Evolutionary conservation across 1,140 invertebrate species (phyloP).

Genomic region (Trachymyrmex septentrionalis): DNA sequence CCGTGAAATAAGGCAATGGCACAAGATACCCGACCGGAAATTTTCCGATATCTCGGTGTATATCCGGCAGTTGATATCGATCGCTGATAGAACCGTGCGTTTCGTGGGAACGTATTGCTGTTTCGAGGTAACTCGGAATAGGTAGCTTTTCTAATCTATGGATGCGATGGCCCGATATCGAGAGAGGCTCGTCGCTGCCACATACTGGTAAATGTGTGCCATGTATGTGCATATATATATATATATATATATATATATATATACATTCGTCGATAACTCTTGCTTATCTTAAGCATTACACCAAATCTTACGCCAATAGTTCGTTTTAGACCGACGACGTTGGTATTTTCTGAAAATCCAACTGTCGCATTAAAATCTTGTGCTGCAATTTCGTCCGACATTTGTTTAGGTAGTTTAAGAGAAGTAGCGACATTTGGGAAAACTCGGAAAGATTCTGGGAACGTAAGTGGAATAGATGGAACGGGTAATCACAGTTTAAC

Average conservation of each 20-base stretch:
- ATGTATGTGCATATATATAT: neutral
- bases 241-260: neutral
- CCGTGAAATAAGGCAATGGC: constrained; percentile 25
- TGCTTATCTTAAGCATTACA: constrained; percentile 59
- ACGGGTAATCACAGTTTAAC: neutral
- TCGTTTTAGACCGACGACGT: constrained; percentile 15
- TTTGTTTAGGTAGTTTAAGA: constrained; percentile 1
- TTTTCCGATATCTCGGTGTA: constrained; percentile 27
- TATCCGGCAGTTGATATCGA: constrained; percentile 26
- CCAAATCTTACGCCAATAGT: constrained; percentile 1
- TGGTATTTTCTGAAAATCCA: constrained; percentile 27
- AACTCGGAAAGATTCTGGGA: neutral
- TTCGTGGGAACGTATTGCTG: constrained; percentile 4
- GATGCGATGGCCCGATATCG: constrained; percentile 42
- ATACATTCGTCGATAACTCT: constrained; percentile 57
- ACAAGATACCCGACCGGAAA: constrained; percentile 1
- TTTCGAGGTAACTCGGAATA: constrained; percentile 46
- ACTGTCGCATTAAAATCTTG: constrained; percentile 22
- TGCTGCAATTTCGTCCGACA: neutral
- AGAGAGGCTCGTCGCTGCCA: constrained; percentile 43
- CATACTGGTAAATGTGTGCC: neutral
- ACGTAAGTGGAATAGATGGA: neutral
- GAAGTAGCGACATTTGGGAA: neutral
- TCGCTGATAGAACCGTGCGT: neutral
- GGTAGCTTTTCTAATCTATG: constrained; percentile 60